Evolutionary conservation across 2,888 invertebrate genomes (phyloP), one percentile per base, ranked within the genome.

Genomic region (Cataglyphis albicans): DNA sequence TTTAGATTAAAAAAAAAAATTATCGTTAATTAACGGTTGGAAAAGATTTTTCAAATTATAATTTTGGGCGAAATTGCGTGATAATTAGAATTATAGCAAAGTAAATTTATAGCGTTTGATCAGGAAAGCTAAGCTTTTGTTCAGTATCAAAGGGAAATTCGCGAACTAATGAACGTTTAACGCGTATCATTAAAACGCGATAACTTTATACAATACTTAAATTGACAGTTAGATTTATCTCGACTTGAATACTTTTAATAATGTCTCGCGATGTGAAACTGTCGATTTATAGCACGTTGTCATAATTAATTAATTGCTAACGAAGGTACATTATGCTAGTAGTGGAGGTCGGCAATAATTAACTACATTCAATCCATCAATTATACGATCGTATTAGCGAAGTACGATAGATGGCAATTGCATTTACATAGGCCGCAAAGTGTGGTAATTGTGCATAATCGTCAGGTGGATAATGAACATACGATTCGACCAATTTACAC

Each of bases 341-440:
- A n/a, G 7, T 12, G n/a, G 29, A 52, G 6, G 6, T 38, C 59
- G 4, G 44, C 61, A 38, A 67, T 72, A 55, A 84, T 83, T 83
- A 85, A 85, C 72, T 61, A 55, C 15, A 64, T 48, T 70, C 61
- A 59, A 63, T 48, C 72, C 57, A 57, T 82, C 72, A 85, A 85
- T 85, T 82, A 82, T 63, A 10, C 68, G 64, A 68, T 59, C 32
- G 70, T 68, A 81, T 68, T 67, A 48, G 78, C 10, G 3, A 55
- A 44, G 21, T 55, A 68, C 75, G 63, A 67, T 57, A 78, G 78
- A 48, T 59, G 38, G 29, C 78, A 75, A 76, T 82, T 64, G 63
- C 76, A 55, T 81, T 21, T 74, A 52, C 64, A 57, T 59, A 44
- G 57, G 70, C 72, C 44, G 59, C 59, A 44, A 72, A 59, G 72